Percentiles rank a stretch among this genome's conserved stretches.
phyloP scores from a whole-genome alignment of 1,140 invertebrate species.

The Drosophila grimshawi region DNA sequence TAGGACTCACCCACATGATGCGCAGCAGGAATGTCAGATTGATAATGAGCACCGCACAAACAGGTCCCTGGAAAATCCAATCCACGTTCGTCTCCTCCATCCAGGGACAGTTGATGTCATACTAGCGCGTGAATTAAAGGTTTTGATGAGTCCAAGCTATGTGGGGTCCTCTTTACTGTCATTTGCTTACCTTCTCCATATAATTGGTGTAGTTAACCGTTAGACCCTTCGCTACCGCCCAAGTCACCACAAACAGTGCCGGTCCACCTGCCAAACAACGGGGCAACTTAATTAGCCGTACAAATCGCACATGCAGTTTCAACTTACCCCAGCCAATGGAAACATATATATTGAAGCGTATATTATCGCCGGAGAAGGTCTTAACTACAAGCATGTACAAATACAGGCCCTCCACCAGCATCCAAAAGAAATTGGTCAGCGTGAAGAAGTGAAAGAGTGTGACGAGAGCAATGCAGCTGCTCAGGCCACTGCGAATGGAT shows the following conservation, averaged over 20 bases:
- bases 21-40: conserved; percentile 94
- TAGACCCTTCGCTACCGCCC: conserved; percentile 88
- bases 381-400: conserved; percentile 97
- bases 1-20: conserved; percentile 94
- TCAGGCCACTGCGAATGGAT: conserved; percentile 84
- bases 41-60: conserved; percentile 89
- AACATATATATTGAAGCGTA: conserved; percentile 94
- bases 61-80: conserved; percentile 92
- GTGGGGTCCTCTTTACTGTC: not conserved
- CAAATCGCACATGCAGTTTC: conserved; percentile 2
- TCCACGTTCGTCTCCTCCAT: conserved; percentile 90
- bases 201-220: conserved; percentile 76
- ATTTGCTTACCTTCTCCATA: conserved; percentile 52
- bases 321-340: conserved; percentile 97
- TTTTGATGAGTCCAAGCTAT: conserved; percentile 17
- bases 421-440: conserved; percentile 98
- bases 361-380: conserved; percentile 95
- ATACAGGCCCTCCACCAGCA: conserved; percentile 98
- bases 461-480: conserved; percentile 89
- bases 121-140: conserved; percentile 43
- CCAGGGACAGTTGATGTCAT: conserved; percentile 87
- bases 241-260: conserved; percentile 88
- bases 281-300: conserved; percentile 45
- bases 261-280: conserved; percentile 87
- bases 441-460: conserved; percentile 95